Evolutionary conservation across 2,797 vertebrate species (phyloP).

Genomic region (Hyperoplus lanceolatus): DNA sequence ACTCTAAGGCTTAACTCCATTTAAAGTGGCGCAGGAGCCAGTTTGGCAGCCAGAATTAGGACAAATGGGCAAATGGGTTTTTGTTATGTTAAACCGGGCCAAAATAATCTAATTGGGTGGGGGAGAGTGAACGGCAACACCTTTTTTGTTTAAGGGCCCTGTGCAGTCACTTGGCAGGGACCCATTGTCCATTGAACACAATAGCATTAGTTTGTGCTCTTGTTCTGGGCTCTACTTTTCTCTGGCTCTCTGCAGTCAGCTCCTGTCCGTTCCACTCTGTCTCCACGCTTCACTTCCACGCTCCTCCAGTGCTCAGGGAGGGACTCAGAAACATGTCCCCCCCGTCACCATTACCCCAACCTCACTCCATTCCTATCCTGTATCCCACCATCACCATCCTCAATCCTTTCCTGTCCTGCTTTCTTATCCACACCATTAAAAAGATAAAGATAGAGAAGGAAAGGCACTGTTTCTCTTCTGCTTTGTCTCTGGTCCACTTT

Average conservation of each 20-base stretch:
- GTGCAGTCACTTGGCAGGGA: slow-evolving; percentile 88
- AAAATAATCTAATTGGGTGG: slow-evolving; percentile 87
- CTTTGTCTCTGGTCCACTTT: slow-evolving; percentile 56
- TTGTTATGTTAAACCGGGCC: slow-evolving; percentile 87
- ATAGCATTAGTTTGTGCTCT: slow-evolving; percentile 90
- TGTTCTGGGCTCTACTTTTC: slow-evolving; percentile 84
- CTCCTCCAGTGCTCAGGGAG: slow-evolving; percentile 75
- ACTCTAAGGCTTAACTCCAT: slow-evolving; percentile 75
- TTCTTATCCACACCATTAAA: slow-evolving; percentile 70
- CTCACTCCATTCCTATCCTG: slow-evolving; percentile 45
- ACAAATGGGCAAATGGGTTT: slow-evolving; percentile 81
- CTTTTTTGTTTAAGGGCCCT: slow-evolving; percentile 88
- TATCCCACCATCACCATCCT: slow-evolving; percentile 39
- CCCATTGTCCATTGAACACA: slow-evolving; percentile 89
- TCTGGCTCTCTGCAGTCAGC: slow-evolving; percentile 84
- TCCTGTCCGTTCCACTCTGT: slow-evolving; percentile 91
- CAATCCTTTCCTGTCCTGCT: slow-evolving; percentile 27
- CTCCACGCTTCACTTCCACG: slow-evolving; percentile 84
- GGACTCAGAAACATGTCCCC: slow-evolving; percentile 67
- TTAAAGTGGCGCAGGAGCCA: slow-evolving; percentile 72
- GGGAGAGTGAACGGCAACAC: slow-evolving; percentile 80
- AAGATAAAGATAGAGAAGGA: slow-evolving; percentile 46
- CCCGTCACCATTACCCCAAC: slow-evolving; percentile 57
- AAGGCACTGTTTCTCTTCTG: slow-evolving; percentile 52
- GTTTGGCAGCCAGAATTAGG: slow-evolving; percentile 79